phyloP scores from a whole-genome alignment of 2,113 vertebrate genomes.

The Paratilapia polleni region DNA sequence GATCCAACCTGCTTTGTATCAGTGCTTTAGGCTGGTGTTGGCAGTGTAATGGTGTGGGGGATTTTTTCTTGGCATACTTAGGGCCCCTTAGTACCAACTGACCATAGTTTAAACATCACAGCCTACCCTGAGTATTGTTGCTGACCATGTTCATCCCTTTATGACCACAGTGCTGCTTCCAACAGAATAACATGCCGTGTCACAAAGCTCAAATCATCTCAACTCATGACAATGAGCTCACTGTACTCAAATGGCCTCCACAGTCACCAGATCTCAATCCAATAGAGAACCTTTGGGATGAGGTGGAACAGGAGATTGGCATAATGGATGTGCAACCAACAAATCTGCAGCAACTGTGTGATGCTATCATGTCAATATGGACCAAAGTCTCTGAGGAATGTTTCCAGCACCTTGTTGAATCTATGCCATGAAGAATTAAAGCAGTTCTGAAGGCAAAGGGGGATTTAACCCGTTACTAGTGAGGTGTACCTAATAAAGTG shows the following conservation, averaged over 20 bases:
- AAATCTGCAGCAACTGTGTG: neutral
- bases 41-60: too few relatives aligned
- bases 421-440: too few relatives aligned
- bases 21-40: too few relatives aligned
- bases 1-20: too few relatives aligned
- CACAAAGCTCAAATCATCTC: neutral
- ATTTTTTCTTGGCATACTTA: too few relatives aligned
- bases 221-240: neutral
- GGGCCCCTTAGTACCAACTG: too few relatives aligned
- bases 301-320: neutral
- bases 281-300: neutral
- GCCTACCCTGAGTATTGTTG: neutral
- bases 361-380: too few relatives aligned
- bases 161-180: neutral
- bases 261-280: neutral
- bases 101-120: too few relatives aligned
- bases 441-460: neutral
- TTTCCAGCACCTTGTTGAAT: too few relatives aligned
- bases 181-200: too few relatives aligned
- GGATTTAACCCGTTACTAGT: neutral
- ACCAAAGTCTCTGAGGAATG: too few relatives aligned
- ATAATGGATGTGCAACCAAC: neutral
- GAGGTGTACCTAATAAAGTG: neutral
- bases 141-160: neutral
- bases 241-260: neutral